A percentile compares a stretch with the other conserved stretches of the same genome.
Conservation (phyloP, 2,113 vertebrate species). For the Chlorodrepanis virens region DNA sequence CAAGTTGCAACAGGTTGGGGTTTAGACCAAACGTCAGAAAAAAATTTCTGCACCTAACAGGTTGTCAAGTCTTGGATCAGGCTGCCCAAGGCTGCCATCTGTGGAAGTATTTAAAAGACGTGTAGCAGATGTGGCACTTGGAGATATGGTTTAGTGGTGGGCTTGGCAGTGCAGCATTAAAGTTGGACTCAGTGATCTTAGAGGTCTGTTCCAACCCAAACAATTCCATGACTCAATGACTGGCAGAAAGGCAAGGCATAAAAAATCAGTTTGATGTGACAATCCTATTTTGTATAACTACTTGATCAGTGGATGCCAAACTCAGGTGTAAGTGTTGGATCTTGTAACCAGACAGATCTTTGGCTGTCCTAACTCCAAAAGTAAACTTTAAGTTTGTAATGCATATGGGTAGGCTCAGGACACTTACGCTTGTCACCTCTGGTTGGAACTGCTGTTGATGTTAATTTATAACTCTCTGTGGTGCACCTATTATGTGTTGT, state of each 20-base stretch:
- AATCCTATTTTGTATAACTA: neutral
- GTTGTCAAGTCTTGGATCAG: neutral
- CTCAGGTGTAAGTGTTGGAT: neutral
- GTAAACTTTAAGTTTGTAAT: neutral
- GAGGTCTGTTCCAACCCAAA: neutral
- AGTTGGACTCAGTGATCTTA: neutral
- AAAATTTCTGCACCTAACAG: neutral
- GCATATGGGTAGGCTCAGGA: neutral
- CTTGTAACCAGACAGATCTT: neutral
- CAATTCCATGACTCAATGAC: neutral
- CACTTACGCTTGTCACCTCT: neutral
- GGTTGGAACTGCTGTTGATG: neutral
- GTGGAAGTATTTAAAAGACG: neutral
- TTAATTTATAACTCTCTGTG: neutral
- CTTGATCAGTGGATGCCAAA: neutral
- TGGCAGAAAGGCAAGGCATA: neutral
- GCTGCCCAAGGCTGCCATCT: neutral
- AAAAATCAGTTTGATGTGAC: neutral
- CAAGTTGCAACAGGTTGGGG: fast-evolving
- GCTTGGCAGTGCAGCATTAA: neutral
- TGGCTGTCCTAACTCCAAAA: neutral
- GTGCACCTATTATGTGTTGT: neutral
- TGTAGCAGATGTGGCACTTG: neutral
- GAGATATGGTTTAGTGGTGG: neutral
- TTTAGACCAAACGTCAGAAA: neutral